Percentiles rank a stretch among this genome's conserved stretches.
Evolutionary conservation across 2,797 vertebrate species (phyloP).

Genomic region (Pelodytes ibericus): DNA sequence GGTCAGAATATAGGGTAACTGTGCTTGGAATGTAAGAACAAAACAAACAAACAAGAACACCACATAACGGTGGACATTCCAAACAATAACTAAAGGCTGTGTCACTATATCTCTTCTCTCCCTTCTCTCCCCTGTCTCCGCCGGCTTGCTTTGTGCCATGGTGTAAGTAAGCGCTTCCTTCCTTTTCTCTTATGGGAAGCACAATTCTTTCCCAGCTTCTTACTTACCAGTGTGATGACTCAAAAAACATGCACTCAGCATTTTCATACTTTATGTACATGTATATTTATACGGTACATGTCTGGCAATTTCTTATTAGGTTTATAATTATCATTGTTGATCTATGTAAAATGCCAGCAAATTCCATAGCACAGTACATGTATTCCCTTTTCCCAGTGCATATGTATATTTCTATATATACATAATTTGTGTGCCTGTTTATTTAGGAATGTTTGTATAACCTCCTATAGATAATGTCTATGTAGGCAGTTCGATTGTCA

Average conservation of each 20-base stretch:
- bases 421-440: not conserved
- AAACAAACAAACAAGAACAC: not conserved
- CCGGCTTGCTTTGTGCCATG: slow-evolving; percentile 39
- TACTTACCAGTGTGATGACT: slow-evolving; percentile 41
- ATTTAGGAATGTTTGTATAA: not conserved
- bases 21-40: not conserved
- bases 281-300: slow-evolving; percentile 16
- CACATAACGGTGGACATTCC: slow-evolving; percentile 14
- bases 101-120: slow-evolving; percentile 28
- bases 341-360: not conserved
- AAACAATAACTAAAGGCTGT: slow-evolving; percentile 29
- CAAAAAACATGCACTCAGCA: slow-evolving; percentile 11
- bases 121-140: slow-evolving; percentile 35
- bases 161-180: slow-evolving; percentile 51
- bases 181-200: slow-evolving; percentile 28
- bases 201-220: slow-evolving; percentile 26
- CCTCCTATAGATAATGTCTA: too few species aligned
- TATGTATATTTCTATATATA: slow-evolving; percentile 8
- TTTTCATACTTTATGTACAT: slow-evolving; percentile 1
- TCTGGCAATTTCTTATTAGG: not conserved
- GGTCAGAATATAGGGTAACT: not conserved
- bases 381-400: not conserved
- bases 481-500: too few species aligned
- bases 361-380: not conserved
- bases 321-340: slow-evolving; percentile 1